Evolutionary conservation across 1,140 invertebrate genomes (phyloP).

Genomic region (Lutraria rhynchaena): DNA sequence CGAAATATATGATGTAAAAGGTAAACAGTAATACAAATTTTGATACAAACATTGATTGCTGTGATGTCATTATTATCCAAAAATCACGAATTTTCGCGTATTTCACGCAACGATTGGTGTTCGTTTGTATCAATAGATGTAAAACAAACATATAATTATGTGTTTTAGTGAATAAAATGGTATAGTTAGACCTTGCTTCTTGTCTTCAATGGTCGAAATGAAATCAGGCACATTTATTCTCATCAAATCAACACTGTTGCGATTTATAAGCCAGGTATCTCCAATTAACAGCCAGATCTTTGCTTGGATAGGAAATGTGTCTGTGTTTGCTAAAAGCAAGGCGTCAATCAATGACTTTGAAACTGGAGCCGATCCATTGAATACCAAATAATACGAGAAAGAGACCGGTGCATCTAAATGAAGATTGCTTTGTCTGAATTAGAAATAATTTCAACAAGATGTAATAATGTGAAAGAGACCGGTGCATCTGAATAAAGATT

Average conservation of each 20-base stretch:
- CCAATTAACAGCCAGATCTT: neutral
- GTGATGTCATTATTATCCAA: no score
- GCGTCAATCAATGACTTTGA: neutral
- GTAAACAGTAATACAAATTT: no score
- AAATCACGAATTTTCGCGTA: no score
- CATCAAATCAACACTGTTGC: neutral
- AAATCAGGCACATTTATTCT: neutral
- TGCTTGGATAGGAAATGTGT: neutral
- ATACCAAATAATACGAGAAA: neutral
- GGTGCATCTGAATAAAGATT: neutral
- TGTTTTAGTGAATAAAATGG: no score
- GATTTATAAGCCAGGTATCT: neutral
- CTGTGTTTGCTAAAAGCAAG: neutral
- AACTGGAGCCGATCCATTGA: neutral
- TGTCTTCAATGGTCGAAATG: no score
- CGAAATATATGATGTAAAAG: no score
- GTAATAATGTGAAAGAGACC: constrained; percentile 3
- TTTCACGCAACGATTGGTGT: no score
- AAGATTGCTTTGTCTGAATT: neutral
- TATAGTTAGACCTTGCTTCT: no score
- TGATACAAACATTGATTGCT: no score
- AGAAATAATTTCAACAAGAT: no score
- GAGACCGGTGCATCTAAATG: neutral
- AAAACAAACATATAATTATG: no score
- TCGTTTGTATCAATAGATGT: no score